Percentiles rank a stretch among this genome's conserved stretches.
phyloP scores from a whole-genome alignment of 2,888 invertebrate genomes.

The Listrodromus nycthemerus region DNA sequence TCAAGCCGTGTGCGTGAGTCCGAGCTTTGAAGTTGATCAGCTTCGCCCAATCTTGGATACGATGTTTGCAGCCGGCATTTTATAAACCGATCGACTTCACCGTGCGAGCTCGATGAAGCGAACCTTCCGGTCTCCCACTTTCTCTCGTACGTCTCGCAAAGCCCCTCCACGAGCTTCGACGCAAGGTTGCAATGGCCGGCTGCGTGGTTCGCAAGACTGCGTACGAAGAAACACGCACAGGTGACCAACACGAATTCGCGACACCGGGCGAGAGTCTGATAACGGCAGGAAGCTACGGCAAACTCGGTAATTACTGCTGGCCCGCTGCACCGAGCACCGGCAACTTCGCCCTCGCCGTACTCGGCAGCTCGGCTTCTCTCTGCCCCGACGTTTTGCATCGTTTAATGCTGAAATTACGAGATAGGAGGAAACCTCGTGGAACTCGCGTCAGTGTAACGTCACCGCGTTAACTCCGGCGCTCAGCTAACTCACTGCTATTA shows the following conservation, averaged over 20 bases:
- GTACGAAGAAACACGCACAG: constrained; percentile 33
- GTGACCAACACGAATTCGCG: constrained; percentile 28
- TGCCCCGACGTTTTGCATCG: constrained; percentile 69
- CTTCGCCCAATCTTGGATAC: neutral
- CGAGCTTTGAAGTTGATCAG: constrained; percentile 16
- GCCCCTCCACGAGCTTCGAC: constrained; percentile 18
- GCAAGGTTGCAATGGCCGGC: constrained; percentile 22
- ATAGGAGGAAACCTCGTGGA: constrained; percentile 34
- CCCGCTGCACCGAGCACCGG: constrained; percentile 35
- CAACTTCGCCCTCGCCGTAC: constrained; percentile 49
- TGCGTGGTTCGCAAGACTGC: constrained; percentile 18
- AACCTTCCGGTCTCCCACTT: constrained; percentile 10
- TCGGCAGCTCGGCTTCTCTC: constrained; percentile 39
- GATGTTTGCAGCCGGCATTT: neutral
- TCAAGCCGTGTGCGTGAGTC: neutral
- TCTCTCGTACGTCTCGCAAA: constrained; percentile 31
- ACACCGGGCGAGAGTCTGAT: constrained; percentile 67
- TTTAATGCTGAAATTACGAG: constrained; percentile 72
- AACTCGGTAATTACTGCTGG: constrained; percentile 71
- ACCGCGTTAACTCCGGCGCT: constrained; percentile 40
- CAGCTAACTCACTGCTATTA: constrained; percentile 9
- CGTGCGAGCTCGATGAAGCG: neutral
- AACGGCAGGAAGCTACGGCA: constrained; percentile 67
- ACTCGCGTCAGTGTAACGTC: constrained; percentile 24
- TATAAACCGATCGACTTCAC: constrained; percentile 9